Base-by-base conservation (phyloP, 2,113 vertebrate species). In the Gymnorhina tibicen region DNA sequence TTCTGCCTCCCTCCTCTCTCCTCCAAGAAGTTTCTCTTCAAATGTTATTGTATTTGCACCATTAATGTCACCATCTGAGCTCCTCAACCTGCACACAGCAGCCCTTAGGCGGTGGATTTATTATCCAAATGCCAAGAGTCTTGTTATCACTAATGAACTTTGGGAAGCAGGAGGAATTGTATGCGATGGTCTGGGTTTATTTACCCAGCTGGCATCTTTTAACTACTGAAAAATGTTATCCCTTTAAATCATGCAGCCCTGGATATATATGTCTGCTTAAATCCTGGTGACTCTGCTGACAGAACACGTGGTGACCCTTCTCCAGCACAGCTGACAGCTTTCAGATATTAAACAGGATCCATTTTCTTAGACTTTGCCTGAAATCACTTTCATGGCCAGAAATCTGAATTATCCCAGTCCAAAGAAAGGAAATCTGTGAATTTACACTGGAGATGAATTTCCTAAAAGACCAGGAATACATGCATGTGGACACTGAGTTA, bases 41-140 rank as follows among this genome's bases (percentile, higher is more conserved):
- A 96, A 95, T 76, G 52, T 94, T 95, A 63, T 6, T 47, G 5
- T 22, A 44, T 75, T 91, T 75, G 56, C 67, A 59, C 42, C 88
- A 42, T 85, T 63, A 97, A 93, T 56, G 13, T 39, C 84, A 96
- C 44, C 17, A 35, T 74, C 89, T n/a, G 55, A 93, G 74, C 58
- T 77, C 56, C 83, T 76, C 79, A 85, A 55, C 70, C 60, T 76
- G 60, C 72, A 53, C 80, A 37, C 16, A 11, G 33, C 59, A 74
- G 30, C 30, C 58, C 46, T 59, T 46, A 41, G 86, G 81, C 72
- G 11, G 33, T 14, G 6, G 82, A 53, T 96, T 97, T 74, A 10
- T 95, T 93, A 96, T 91, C 55, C 95, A 98, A 97, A 96, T 95
- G 95, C 93, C 97, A 96, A 49, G 73, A 77, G 60, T 37, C 94